Percentiles rank a stretch among this genome's conserved stretches.
phyloP scores from a whole-genome alignment of 2,888 invertebrate species.

The Margaritifera margaritifera region DNA sequence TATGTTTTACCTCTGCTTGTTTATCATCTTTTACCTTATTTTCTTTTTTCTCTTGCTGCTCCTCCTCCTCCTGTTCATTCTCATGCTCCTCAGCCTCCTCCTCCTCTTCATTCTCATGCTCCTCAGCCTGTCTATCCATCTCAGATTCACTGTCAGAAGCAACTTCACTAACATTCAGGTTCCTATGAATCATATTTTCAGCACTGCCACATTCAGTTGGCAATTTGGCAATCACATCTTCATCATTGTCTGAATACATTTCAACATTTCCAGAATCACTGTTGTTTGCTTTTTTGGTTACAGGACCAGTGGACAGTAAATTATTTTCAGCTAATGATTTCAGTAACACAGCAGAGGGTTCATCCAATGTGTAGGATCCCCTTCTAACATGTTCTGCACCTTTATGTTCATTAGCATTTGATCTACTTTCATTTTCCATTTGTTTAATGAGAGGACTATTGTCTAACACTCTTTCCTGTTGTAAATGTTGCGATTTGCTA shows the following conservation, averaged over 20 bases:
- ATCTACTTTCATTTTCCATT: neutral
- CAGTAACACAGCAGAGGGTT: slow-evolving; percentile 83
- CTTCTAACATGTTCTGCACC: slow-evolving; percentile 76
- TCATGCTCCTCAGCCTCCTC: neutral
- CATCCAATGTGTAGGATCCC: slow-evolving; percentile 85
- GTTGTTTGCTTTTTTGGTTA: no score
- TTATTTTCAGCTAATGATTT: slow-evolving; percentile 8
- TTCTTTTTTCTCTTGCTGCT: slow-evolving; percentile 3
- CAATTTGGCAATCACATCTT: no score
- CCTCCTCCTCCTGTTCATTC: neutral
- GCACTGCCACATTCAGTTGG: no score
- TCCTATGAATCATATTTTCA: no score
- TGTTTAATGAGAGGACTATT: no score
- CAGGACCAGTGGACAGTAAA: no score
- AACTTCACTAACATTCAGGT: neutral
- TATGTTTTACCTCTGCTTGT: neutral
- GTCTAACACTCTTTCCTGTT: no score
- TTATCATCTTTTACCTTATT: neutral
- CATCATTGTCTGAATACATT: no score
- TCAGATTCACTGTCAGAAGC: slow-evolving; percentile 2
- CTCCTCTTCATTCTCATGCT: neutral
- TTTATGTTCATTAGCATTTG: slow-evolving; percentile 7
- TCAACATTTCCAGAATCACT: no score
- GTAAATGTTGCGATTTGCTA: no score
- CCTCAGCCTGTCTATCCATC: no score